phyloP scores from a whole-genome alignment of 1,140 invertebrate species.

The Achatina immaculata region DNA sequence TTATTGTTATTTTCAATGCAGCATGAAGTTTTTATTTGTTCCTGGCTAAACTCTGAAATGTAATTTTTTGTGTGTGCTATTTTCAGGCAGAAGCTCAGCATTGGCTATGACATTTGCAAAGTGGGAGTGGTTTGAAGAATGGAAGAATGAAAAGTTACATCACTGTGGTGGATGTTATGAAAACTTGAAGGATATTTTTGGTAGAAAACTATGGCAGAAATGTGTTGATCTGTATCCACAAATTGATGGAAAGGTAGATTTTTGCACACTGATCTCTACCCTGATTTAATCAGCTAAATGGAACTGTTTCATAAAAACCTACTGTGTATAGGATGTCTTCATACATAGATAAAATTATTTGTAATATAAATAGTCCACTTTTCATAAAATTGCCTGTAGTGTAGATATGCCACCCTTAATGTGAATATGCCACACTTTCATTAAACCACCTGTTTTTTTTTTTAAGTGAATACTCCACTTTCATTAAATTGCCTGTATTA shows the following conservation, averaged over 20 bases:
- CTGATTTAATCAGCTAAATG: not conserved
- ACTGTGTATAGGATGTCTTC: not conserved
- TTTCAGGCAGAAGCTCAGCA: conserved; percentile 64
- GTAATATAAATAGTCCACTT: not conserved
- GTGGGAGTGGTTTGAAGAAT: conserved; percentile 70
- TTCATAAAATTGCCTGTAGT: too few species aligned
- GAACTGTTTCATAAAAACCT: not conserved
- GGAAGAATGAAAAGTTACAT: conserved; percentile 67
- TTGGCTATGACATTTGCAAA: conserved; percentile 68
- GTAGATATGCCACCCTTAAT: too few species aligned
- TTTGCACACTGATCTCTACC: not conserved
- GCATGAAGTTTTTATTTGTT: too few species aligned
- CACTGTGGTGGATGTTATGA: conserved; percentile 71
- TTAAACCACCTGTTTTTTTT: too few species aligned
- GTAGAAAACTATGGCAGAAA: conserved; percentile 66
- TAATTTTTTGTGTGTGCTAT: conserved; percentile 1
- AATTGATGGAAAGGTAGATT: conserved; percentile 63
- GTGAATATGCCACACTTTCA: too few species aligned
- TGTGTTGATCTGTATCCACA: conserved; percentile 66
- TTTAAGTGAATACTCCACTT: too few species aligned
- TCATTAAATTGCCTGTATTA: too few species aligned
- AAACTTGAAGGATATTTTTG: conserved; percentile 66
- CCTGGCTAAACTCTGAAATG: too few species aligned
- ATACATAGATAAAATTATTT: not conserved
- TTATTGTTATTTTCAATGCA: too few species aligned